phyloP scores from a whole-genome alignment of 2,888 invertebrate genomes.

The Idaea biselata region DNA sequence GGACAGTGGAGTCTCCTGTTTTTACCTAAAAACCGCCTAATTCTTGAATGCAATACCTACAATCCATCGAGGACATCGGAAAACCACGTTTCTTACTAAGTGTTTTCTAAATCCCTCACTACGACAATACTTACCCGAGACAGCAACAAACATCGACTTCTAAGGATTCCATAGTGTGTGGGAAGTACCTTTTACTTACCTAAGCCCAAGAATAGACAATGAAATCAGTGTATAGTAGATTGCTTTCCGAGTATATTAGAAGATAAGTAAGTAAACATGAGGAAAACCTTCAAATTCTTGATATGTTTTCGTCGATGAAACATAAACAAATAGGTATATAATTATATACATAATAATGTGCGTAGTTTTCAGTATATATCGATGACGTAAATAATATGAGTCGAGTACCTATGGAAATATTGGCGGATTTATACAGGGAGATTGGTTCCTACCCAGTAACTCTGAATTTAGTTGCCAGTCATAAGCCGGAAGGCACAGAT shows the following conservation, averaged over 20 bases:
- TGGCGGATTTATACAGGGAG: no score
- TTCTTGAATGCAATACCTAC: no score
- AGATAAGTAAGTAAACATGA: background rate
- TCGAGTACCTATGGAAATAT: background rate
- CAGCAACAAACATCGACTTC: background rate
- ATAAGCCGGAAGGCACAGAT: no score
- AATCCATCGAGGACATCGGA: background rate
- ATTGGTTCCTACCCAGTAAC: no score
- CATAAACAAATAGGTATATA: background rate
- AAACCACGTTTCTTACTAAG: background rate
- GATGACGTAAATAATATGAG: background rate
- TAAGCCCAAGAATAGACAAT: slow-evolving; percentile 16
- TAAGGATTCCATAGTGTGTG: background rate
- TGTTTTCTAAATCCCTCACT: background rate
- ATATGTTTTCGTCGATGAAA: background rate
- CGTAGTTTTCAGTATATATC: background rate
- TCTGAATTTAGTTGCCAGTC: no score
- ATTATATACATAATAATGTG: background rate
- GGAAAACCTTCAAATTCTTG: background rate
- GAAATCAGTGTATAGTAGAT: slow-evolving; percentile 10
- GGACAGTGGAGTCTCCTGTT: no score
- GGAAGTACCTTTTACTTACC: background rate
- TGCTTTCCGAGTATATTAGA: background rate
- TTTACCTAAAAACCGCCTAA: no score
- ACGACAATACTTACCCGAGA: background rate